Evolutionary conservation across 2,113 vertebrate genomes (phyloP).

Genomic region (Pipa parva): DNA sequence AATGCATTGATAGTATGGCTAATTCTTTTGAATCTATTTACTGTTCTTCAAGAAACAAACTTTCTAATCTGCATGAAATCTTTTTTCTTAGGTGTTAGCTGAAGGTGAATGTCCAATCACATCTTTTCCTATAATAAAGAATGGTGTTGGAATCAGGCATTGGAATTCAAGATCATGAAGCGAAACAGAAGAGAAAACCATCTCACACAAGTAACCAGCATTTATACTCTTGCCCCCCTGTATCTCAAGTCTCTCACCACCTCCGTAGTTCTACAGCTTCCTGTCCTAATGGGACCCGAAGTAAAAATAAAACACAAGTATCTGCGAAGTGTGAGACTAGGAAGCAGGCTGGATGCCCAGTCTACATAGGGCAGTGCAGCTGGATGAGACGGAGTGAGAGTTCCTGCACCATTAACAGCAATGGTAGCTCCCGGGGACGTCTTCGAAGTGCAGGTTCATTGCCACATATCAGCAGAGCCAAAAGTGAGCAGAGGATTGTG

Average conservation of each 20-base stretch:
- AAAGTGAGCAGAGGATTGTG: constrained; percentile 34
- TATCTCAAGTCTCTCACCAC: background rate
- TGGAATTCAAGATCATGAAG: constrained; percentile 23
- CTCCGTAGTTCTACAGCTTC: background rate
- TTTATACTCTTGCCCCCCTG: constrained; percentile 46
- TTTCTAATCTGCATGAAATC: background rate
- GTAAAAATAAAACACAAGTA: background rate
- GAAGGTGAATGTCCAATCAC: background rate
- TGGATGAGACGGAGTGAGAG: constrained; percentile 75
- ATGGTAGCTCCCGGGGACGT: constrained; percentile 43
- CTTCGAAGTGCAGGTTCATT: constrained; percentile 78
- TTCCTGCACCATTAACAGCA: constrained; percentile 62
- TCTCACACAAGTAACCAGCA: constrained; percentile 47
- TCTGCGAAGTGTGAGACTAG: constrained; percentile 44
- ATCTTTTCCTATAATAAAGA: background rate
- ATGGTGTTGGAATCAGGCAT: constrained; percentile 18
- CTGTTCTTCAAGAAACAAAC: too few species aligned
- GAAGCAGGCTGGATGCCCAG: constrained; percentile 49
- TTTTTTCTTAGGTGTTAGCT: background rate
- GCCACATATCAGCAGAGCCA: constrained; percentile 67
- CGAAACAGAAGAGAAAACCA: constrained; percentile 45
- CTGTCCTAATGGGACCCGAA: background rate
- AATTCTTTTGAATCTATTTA: too few species aligned
- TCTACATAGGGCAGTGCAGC: constrained; percentile 51
- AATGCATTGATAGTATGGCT: too few species aligned